Evolutionary conservation across 1,140 invertebrate genomes (phyloP).

Genomic region (Drosophila suzukii): DNA sequence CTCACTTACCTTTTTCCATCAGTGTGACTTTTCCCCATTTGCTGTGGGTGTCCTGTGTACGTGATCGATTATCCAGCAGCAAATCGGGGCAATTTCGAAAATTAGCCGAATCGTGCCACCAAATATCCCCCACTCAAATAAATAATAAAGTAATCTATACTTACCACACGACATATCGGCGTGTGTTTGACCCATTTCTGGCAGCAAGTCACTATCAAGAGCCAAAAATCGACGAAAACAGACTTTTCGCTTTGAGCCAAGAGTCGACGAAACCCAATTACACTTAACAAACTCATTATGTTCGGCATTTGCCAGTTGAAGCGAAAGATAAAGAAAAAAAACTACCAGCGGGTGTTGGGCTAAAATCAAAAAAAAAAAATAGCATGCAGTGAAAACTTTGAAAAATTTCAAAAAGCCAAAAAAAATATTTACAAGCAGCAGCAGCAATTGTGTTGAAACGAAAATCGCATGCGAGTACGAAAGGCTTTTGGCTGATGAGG

Average conservation of each 20-base stretch:
- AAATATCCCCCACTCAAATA: conserved; percentile 38
- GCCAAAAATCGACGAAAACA: conserved; percentile 7
- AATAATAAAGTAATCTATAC: conserved; percentile 70
- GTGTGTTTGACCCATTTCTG: conserved; percentile 62
- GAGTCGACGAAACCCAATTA: conserved; percentile 48
- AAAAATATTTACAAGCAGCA: conserved; percentile 10
- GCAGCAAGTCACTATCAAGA: conserved; percentile 43
- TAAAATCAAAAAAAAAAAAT: conserved; percentile 27
- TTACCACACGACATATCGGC: conserved; percentile 59
- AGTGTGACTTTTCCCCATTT: conserved; percentile 6
- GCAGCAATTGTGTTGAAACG: conserved; percentile 41
- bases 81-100: conserved; percentile 31
- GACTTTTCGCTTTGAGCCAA: conserved; percentile 10
- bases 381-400: conserved; percentile 35
- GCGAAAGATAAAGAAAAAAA: conserved; percentile 1
- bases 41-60: conserved; percentile 16
- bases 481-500: conserved; percentile 31
- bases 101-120: conserved; percentile 30
- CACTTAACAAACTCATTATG: conserved; percentile 77
- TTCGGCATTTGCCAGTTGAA: conserved; percentile 45
- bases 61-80: conserved; percentile 41
- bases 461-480: conserved; percentile 16
- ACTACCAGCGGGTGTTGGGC: conserved; percentile 58
- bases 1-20: not conserved
- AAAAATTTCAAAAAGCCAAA: conserved; percentile 10